These are phyloP conservation scores for Montipora cactus DNA, from an alignment of 64 coral and sea anemone species.

Conservation along the genomic window DNA sequence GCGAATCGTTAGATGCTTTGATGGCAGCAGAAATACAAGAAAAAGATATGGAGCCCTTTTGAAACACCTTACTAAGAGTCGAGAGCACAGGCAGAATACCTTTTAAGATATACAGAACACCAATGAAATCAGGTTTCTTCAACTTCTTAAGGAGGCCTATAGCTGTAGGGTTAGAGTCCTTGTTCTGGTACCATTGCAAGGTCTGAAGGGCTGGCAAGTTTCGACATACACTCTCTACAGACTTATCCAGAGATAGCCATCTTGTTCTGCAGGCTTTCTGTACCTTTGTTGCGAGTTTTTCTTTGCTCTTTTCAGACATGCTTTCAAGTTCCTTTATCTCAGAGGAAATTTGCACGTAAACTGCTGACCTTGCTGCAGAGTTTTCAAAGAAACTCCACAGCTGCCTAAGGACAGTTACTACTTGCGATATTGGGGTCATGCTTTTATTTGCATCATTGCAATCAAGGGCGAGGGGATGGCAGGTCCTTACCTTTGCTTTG, in stretches of 20 bases:
- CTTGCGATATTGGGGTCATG: conserved; percentile 56
- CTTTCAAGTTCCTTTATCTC: conserved; percentile 23
- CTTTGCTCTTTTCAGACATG: conserved; percentile 46
- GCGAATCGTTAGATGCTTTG: conserved; percentile 59
- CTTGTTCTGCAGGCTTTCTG: conserved; percentile 63
- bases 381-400: conserved; percentile 2
- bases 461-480: conserved; percentile 15
- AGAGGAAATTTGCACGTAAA: conserved; percentile 30
- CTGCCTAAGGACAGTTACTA: background rate
- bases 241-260: conserved; percentile 2
- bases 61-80: conserved; percentile 36
- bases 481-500: conserved; percentile 55
- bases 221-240: conserved; percentile 55
- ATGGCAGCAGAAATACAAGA: conserved; percentile 15
- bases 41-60: conserved; percentile 43
- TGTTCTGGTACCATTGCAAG: conserved; percentile 27
- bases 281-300: conserved; percentile 46
- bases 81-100: conserved; percentile 38
- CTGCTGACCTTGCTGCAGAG: conserved; percentile 44
- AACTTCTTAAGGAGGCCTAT: conserved; percentile 35
- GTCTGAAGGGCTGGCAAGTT: conserved; percentile 62
- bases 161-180: conserved; percentile 39
- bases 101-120: conserved; percentile 42
- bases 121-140: conserved; percentile 31
- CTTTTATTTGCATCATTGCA: conserved; percentile 55